Evolutionary conservation across 2,888 invertebrate genomes (phyloP), one percentile per base, ranked within the genome.

Genomic region (Chloroclysta siterata): DNA sequence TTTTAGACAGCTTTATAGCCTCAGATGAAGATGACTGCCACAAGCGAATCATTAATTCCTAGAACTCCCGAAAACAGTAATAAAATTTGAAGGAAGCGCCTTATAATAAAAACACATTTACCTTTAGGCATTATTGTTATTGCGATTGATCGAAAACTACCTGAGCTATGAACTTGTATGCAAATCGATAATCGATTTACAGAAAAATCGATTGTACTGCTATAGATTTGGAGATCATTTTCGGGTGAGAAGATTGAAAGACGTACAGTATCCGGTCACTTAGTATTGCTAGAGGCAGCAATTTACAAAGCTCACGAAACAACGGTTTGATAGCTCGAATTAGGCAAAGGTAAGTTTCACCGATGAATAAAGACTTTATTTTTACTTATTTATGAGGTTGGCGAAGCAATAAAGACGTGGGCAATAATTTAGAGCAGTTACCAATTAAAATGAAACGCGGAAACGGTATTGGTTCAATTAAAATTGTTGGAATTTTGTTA

Each of bases 91-190:
- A 87, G 86, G 85, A 87, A 87, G 84, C 84, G 80, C 76, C 79
- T 81, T 81, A 87, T 79, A 80, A 80, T 22, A 22, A 79, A 79
- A 79, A 83, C 79, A 79, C 80, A 77, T 72, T 72, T 72, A 72
- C 83, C 90, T 84, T 65, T 73, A 73, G 88, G 92, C 90, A 67
- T 82, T 76, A 80, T 78, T 76, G 82, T 87, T 90, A 89, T 86
- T 84, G 83, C 85, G 85, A 77, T 82, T 83, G 82, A 89, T 90
- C 88, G 88, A 85, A 89, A 88, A 90, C 88, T 83, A 78, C 88
- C 87, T 88, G 36, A 39, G 11, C 88, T 90, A 87, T 90, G 90
- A 86, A 87, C 89, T 87, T 84, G 83, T 79, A 92, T 90, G 88
- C 87, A 88, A 90, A 90, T 87, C 80, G 79, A 69, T 44, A 44